These are phyloP conservation scores for Pachypeltis micranthus DNA, from an alignment of 1,140 invertebrate species.

Conservation along the genomic window DNA sequence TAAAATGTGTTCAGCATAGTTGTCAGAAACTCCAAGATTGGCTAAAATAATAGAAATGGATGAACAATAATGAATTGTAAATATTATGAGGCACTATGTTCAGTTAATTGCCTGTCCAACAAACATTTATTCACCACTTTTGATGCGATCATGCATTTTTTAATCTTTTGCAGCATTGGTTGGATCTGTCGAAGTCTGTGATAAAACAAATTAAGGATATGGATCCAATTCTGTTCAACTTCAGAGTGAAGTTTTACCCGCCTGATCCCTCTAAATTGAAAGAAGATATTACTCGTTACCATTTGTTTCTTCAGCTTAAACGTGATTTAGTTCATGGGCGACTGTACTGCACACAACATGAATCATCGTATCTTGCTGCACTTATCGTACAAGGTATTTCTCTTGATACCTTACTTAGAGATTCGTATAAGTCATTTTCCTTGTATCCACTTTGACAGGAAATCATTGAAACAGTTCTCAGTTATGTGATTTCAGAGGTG, in stretches of 20 bases:
- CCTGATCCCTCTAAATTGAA: conserved; percentile 92
- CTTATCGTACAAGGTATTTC: conserved; percentile 83
- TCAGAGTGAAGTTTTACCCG: conserved; percentile 98
- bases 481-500: too few species aligned
- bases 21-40: too few species aligned
- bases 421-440: too few species aligned
- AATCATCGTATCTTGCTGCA: conserved; percentile 79
- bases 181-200: conserved; percentile 86
- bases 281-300: conserved; percentile 94
- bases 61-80: too few species aligned
- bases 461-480: too few species aligned
- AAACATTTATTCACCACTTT: too few species aligned
- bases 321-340: conserved; percentile 88
- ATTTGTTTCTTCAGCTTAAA: conserved; percentile 87
- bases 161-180: conserved; percentile 71
- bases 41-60: too few species aligned
- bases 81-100: too few species aligned
- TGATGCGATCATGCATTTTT: too few species aligned
- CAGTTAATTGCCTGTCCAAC: too few species aligned
- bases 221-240: conserved; percentile 79
- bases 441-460: too few species aligned
- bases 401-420: conserved; percentile 7
- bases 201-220: conserved; percentile 90
- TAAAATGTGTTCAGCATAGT: too few species aligned
- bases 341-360: conserved; percentile 77